Evolutionary conservation across 2,888 invertebrate species (phyloP).

Genomic region (Xylota sylvarum): DNA sequence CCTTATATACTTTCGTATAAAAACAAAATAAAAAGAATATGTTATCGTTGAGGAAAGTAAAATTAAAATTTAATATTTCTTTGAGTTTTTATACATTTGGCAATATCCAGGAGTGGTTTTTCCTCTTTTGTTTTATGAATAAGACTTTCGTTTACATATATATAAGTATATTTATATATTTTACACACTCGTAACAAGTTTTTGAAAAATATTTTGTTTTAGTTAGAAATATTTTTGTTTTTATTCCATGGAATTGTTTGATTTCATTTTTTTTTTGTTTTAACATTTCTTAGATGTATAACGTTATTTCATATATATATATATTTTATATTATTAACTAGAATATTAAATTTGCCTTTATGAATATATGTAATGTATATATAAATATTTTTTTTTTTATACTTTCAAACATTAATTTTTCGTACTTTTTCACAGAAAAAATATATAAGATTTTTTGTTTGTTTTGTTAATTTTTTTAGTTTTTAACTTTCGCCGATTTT

Average conservation of each 20-base stretch:
- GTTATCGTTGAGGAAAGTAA: constrained; percentile 28
- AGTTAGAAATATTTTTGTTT: constrained; percentile 37
- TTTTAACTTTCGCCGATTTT: constrained; percentile 46
- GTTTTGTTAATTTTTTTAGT: constrained; percentile 20
- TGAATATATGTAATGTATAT: constrained; percentile 42
- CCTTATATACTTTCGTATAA: constrained; percentile 15
- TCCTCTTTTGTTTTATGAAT: background rate
- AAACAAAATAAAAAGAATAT: constrained; percentile 2
- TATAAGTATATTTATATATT: background rate
- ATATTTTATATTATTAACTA: constrained; percentile 52
- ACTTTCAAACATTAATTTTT: constrained; percentile 52
- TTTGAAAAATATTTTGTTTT: constrained; percentile 16
- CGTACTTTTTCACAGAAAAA: constrained; percentile 77
- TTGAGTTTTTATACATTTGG: constrained; percentile 68
- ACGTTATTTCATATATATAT: constrained; percentile 60
- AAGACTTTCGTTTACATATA: background rate
- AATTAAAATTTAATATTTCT: constrained; percentile 33
- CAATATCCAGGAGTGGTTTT: constrained; percentile 47
- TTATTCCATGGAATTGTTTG: constrained; percentile 75
- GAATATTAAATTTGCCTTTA: constrained; percentile 48
- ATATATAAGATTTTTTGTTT: constrained; percentile 44
- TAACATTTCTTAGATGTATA: constrained; percentile 53
- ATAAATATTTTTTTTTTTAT: constrained; percentile 50
- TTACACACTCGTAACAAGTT: constrained; percentile 54
- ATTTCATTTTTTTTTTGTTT: constrained; percentile 45